A percentile compares a stretch with the other conserved stretches of the same genome.
Conservation (phyloP, 2,797 vertebrate genomes). For the Scomberomorus guttatus region DNA sequence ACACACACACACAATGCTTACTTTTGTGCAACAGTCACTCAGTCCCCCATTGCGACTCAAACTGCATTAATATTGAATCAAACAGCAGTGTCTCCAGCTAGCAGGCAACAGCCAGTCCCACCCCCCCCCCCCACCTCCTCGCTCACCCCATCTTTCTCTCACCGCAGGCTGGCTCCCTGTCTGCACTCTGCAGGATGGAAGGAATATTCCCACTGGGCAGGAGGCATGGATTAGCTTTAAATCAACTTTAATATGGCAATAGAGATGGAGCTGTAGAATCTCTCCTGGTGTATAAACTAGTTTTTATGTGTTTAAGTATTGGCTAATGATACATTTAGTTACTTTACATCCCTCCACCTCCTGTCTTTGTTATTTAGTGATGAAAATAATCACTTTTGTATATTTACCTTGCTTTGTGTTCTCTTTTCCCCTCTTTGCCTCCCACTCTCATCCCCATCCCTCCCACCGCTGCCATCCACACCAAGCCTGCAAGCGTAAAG, state of each 20-base stretch:
- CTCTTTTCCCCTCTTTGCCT: slow-evolving; percentile 67
- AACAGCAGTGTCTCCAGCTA: slow-evolving; percentile 87
- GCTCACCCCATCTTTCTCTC: slow-evolving; percentile 67
- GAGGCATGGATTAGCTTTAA: slow-evolving; percentile 87
- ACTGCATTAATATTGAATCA: slow-evolving; percentile 91
- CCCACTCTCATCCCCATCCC: slow-evolving; percentile 81
- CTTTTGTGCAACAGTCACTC: slow-evolving; percentile 86
- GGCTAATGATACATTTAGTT: slow-evolving; percentile 65
- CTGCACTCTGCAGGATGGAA: slow-evolving; percentile 87
- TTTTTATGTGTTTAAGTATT: slow-evolving; percentile 69
- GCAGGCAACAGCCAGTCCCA: slow-evolving; percentile 80
- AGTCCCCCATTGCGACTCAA: slow-evolving; percentile 86
- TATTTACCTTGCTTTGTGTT: slow-evolving; percentile 82
- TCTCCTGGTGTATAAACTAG: slow-evolving; percentile 66
- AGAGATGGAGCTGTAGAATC: slow-evolving; percentile 75
- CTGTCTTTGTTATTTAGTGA: slow-evolving; percentile 38
- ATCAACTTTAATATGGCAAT: slow-evolving; percentile 87
- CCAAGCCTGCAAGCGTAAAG: slow-evolving; percentile 98
- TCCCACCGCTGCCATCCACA: slow-evolving; percentile 75
- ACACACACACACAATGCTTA: slow-evolving; percentile 78
- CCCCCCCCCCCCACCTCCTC: slow-evolving; percentile 18
- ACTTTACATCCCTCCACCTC: slow-evolving; percentile 54
- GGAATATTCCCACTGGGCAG: slow-evolving; percentile 87
- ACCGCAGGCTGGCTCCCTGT: slow-evolving; percentile 85
- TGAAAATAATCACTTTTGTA: slow-evolving; percentile 66